Evolutionary conservation across 2,113 vertebrate species (phyloP), one percentile per base, ranked within the genome.

Genomic region (Cyrtonyx montezumae): DNA sequence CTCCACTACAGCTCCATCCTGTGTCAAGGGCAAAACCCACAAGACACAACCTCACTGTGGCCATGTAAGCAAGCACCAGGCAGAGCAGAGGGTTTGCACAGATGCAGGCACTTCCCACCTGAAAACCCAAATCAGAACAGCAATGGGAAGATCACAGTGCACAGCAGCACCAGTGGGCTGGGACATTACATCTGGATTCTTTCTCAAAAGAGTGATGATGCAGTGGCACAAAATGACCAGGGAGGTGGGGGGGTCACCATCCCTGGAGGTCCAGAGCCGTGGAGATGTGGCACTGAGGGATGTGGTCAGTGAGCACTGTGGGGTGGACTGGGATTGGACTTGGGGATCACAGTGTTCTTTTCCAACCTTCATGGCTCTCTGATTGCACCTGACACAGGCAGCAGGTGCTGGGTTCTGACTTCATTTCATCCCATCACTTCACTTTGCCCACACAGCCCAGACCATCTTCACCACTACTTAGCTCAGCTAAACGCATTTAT

Each of bases 401-500:
- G 11, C 9, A 55, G 9, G 0, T 1, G 45, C 70, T 26, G 34
- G 30, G 7, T 22, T 53, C 40, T 59, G 42, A 25, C 11, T 68
- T 73, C 11, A 21, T 34, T 75, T 32, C 75, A 88, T 40, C 40
- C 62, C 63, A 36, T 69, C 45, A 20, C 20, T 36, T 28, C 2
- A 0, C 8, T 1, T 11, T 37, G 18, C 9, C 46, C 2, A 0
- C 40, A 37, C 9, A 45, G 25, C 28, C 63, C 45, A 26, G 17
- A 59, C 23, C 30, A 11, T 20, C 23, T 15, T 36, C 58, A 75
- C 13, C 21, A 28, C 32, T 46, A 9, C 8, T 28, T 36, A 46
- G 32, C 43, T 34, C 34, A 36, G 11, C 53, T 43, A 25, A 42
- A 20, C 8, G 12, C 11, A 26, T 34, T 55, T 51, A 48, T 40